Evolutionary conservation across 2,113 vertebrate species (phyloP).

Genomic region (Chascanopsetta lugubris): DNA sequence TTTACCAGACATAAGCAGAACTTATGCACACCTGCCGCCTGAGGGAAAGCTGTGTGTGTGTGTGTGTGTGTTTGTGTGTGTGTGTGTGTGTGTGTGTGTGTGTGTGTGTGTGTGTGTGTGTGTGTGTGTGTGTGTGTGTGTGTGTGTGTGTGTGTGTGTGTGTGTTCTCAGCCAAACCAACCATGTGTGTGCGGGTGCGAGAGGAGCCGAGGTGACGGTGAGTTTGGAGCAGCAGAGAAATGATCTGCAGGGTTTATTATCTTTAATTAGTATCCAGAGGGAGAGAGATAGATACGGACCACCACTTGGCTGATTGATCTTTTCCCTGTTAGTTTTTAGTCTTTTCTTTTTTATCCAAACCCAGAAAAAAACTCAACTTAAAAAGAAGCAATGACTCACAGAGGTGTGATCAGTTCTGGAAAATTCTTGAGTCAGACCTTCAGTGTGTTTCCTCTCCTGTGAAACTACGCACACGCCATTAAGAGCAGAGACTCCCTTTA

Average conservation of each 20-base stretch:
- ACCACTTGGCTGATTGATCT: constrained; percentile 67
- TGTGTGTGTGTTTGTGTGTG: constrained; percentile 26
- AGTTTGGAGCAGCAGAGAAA: constrained; percentile 75
- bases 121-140: constrained; percentile 27
- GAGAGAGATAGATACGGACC: constrained; percentile 70
- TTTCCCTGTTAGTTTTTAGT: constrained; percentile 42
- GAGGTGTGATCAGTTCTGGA: constrained; percentile 14
- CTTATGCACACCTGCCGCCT: constrained; percentile 65
- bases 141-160: constrained; percentile 25
- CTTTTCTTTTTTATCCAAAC: constrained; percentile 14
- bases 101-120: constrained; percentile 27
- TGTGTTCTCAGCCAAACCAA: constrained; percentile 35
- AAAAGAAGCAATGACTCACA: constrained; percentile 26
- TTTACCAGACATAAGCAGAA: constrained; percentile 6
- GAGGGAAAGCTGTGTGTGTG: constrained; percentile 4
- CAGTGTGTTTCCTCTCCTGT: not conserved
- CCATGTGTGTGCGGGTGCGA: constrained; percentile 56
- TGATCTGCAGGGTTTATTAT: constrained; percentile 76
- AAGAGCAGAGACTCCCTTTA: not conserved
- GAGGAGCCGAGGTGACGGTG: constrained; percentile 66
- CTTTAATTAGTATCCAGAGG: constrained; percentile 75
- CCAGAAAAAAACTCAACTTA: not conserved
- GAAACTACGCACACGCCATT: not conserved
- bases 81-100: constrained; percentile 32
- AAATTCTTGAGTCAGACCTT: not conserved